These are phyloP conservation scores for Ommatoiulus sabulosus DNA, from an alignment of 2,888 invertebrate genomes.

Conservation along the genomic window DNA sequence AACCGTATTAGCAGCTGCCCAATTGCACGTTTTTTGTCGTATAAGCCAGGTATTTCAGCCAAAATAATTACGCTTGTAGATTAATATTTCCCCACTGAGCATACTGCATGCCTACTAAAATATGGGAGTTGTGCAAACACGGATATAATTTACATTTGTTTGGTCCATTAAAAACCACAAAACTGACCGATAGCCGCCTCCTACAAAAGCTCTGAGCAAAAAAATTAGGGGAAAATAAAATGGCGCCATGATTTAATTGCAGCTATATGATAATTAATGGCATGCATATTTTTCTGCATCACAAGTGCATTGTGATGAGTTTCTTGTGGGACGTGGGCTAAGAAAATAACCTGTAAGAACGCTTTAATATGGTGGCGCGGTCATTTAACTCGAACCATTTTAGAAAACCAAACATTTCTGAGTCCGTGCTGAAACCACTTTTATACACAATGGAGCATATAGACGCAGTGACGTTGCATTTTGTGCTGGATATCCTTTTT, in stretches of 20 bases:
- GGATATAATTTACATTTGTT: constrained; percentile 12
- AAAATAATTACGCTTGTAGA: constrained; percentile 18
- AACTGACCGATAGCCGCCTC: constrained; percentile 5
- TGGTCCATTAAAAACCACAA: constrained; percentile 33
- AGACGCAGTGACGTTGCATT: too few species aligned
- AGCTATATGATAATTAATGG: neutral
- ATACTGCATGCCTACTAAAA: constrained; percentile 5
- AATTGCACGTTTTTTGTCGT: constrained; percentile 1
- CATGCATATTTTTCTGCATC: neutral
- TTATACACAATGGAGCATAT: too few species aligned
- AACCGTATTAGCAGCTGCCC: constrained; percentile 32
- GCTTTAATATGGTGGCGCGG: neutral
- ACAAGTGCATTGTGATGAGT: neutral
- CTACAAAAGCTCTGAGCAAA: neutral
- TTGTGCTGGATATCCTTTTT: too few species aligned
- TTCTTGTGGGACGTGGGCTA: too few species aligned
- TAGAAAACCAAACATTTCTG: too few species aligned
- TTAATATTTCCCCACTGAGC: constrained; percentile 28
- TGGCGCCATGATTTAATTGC: neutral
- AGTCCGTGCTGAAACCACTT: too few species aligned
- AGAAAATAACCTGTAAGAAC: neutral
- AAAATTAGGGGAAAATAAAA: neutral
- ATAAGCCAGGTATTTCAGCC: neutral
- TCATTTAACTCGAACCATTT: too few species aligned
- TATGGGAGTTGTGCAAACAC: constrained; percentile 8